These are phyloP conservation scores for Drosophila borborema DNA, from an alignment of 2,888 invertebrate genomes.

Conservation along the genomic window DNA sequence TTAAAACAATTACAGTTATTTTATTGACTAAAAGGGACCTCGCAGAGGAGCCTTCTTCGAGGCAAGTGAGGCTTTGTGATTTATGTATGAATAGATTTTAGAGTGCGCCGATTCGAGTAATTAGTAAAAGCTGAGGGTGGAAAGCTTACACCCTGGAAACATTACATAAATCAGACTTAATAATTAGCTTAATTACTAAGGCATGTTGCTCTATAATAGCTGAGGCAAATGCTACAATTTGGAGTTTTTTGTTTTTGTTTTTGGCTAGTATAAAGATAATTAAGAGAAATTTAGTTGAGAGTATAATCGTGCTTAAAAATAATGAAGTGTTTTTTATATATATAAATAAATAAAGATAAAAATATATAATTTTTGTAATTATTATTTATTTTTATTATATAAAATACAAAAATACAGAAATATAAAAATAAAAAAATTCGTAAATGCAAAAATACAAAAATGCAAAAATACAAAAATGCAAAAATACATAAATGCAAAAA, in stretches of 20 bases:
- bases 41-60: background rate
- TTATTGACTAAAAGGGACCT: background rate
- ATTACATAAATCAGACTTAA: background rate
- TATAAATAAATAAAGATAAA: too few relatives aligned
- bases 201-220: background rate
- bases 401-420: background rate
- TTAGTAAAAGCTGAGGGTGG: background rate
- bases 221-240: background rate
- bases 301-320: too few relatives aligned
- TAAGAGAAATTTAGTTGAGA: too few relatives aligned
- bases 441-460: too few relatives aligned
- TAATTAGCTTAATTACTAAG: background rate
- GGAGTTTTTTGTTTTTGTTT: background rate
- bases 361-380: too few relatives aligned
- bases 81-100: background rate
- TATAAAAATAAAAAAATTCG: too few relatives aligned
- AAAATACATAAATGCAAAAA: too few relatives aligned
- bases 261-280: background rate
- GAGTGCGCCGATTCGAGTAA: background rate
- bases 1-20: constrained; percentile 7
- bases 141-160: too few relatives aligned
- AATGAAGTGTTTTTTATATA: too few relatives aligned
- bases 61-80: background rate
- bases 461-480: too few relatives aligned
- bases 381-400: too few relatives aligned